Conservation (phyloP, 2,113 vertebrate genomes). For the Jacana jacana region DNA sequence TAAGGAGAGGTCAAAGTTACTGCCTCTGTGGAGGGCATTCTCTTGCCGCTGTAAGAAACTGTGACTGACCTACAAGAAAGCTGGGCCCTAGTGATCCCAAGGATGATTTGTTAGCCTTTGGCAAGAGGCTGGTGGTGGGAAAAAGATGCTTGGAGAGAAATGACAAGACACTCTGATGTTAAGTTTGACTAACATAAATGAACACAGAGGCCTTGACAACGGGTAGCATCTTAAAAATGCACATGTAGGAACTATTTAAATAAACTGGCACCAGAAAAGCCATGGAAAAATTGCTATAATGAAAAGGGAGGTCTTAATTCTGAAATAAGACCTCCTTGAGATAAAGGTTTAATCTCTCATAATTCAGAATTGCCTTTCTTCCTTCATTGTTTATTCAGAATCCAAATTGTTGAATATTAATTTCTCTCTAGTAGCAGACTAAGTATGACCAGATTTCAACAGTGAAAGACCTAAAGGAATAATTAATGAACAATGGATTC, state of each 20-base stretch:
- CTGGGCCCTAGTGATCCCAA: not conserved
- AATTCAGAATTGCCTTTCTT: conserved; percentile 1
- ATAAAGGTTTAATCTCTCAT: conserved; percentile 12
- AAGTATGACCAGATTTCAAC: conserved; percentile 43
- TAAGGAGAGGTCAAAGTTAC: not conserved
- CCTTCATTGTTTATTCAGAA: not conserved
- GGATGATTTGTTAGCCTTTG: not conserved
- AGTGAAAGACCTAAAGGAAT: conserved; percentile 51
- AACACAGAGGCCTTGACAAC: not conserved
- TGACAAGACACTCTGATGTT: not conserved
- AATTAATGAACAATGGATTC: conserved; percentile 48
- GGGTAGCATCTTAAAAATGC: not conserved
- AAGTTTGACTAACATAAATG: not conserved
- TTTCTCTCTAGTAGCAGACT: conserved; percentile 21
- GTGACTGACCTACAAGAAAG: not conserved
- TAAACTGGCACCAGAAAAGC: not conserved
- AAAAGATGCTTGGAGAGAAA: not conserved
- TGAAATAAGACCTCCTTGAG: not conserved
- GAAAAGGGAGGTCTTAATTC: not conserved
- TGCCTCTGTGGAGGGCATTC: not conserved
- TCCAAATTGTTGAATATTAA: conserved; percentile 21
- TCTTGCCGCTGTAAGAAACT: not conserved
- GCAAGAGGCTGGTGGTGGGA: not conserved
- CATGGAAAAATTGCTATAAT: not conserved
- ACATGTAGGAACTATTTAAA: not conserved